These are phyloP conservation scores for Mormyrus lacerda DNA, from an alignment of 2,113 vertebrate species.

Conservation along the genomic window DNA sequence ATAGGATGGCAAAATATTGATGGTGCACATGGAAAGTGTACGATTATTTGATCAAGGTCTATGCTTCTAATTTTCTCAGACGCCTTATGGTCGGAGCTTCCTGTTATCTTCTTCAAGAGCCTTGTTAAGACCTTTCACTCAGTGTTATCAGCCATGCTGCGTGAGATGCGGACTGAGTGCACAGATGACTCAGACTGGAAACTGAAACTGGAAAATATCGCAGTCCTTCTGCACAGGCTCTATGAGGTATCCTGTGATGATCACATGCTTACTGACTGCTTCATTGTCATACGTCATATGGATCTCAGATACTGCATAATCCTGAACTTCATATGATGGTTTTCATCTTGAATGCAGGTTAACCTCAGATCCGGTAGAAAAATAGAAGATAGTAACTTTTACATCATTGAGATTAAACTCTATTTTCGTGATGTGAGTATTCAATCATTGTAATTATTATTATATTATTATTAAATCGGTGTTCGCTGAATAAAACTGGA, in stretches of 20 bases:
- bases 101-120: slow-evolving; percentile 24
- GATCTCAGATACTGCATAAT: not conserved
- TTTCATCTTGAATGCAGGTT: slow-evolving; percentile 26
- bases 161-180: not conserved
- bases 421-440: slow-evolving; percentile 29
- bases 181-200: not conserved
- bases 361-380: slow-evolving; percentile 14
- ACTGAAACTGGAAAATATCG: not conserved
- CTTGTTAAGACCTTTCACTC: slow-evolving; percentile 31
- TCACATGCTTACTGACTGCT: not conserved
- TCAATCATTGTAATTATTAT: not conserved
- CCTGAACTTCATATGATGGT: not conserved
- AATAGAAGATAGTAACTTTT: slow-evolving; percentile 25
- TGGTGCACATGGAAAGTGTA: not conserved
- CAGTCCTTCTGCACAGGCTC: slow-evolving; percentile 26
- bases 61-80: slow-evolving; percentile 23
- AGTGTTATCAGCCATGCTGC: not conserved
- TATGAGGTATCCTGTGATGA: slow-evolving; percentile 26
- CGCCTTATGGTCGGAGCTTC: slow-evolving; percentile 32
- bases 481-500: not conserved
- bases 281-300: not conserved
- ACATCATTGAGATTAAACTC: slow-evolving; percentile 29
- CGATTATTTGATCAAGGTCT: not conserved
- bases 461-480: not conserved
- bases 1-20: not conserved